Evolutionary conservation across 2,797 vertebrate species (phyloP), one percentile per base, ranked within the genome.

Genomic region (Diplodus sargus): DNA sequence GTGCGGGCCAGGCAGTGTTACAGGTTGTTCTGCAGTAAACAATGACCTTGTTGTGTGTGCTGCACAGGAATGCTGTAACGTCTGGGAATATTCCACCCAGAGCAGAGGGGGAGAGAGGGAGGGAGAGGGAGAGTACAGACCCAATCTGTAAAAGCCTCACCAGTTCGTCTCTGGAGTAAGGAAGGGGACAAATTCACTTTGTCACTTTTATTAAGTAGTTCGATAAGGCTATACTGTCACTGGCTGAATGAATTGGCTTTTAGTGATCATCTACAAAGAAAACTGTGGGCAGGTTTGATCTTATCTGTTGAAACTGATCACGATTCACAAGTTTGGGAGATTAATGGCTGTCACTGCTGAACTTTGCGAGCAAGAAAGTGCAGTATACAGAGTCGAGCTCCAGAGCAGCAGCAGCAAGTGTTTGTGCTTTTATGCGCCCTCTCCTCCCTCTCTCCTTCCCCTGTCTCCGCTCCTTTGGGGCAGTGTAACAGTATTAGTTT

Each of bases 41-140:
- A 96, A 96, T 96, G 95, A 95, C 93, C 94, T 95, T 94, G 94
- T 96, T 96, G 95, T 96, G 94, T 94, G 89, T 88, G 93, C 93
- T 92, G 93, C 93, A 91, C 91, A 92, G 95, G 95, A 96, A 96
- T 96, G 95, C 92, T 93, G 90, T 94, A 93, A 93, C 88, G 93
- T 94, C 93, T 95, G 94, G 94, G 94, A 95, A 94, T 95, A 94
- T 94, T 95, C 94, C 92, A 90, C 90, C 90, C 89, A 79, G 84
- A 89, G 85, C 79, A 60, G 62, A 34, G 63, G 64, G 86, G 23
- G 52, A 39, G 64, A 53, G 48, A 17, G 85, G 28, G 51, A 53
- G 54, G 22, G 23, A 34, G 39, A 39, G 34, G 48, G 71, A 42
- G 70, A n/a, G 76, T 62, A 49, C 74, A 58, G 79, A 75, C 63